Percentiles rank a stretch among this genome's conserved stretches.
Conservation (phyloP, 1,140 invertebrate species). For the silkworm (Bombyx mori) region ASM3026992v2 NC_085117.1:16389501-16390000, state of each 20-base stretch:
- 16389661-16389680: not conserved
- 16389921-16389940: conserved; percentile 8
- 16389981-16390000: conserved; percentile 60
- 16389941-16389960: conserved; percentile 27
- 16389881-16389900: too few relatives aligned
- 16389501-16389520: conserved; percentile 49
- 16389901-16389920: too few relatives aligned
- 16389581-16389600: conserved; percentile 10
- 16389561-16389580: conserved; percentile 10
- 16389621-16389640: not conserved
- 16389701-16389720: not conserved
- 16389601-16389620: conserved; percentile 3
- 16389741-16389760: conserved; percentile 7
- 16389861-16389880: too few relatives aligned
- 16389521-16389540: conserved; percentile 53
- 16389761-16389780: conserved; percentile 50
- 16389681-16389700: not conserved
- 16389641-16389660: not conserved
- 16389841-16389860: too few relatives aligned
- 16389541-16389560: conserved; percentile 16
- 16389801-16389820: conserved; percentile 60
- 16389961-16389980: conserved; percentile 64
- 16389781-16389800: conserved; percentile 67
- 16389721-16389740: not conserved
- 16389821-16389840: too few relatives aligned